Percentiles rank a stretch among this genome's conserved stretches.
phyloP scores from a whole-genome alignment of 2,888 invertebrate genomes.

The Agriopis marginaria region DNA sequence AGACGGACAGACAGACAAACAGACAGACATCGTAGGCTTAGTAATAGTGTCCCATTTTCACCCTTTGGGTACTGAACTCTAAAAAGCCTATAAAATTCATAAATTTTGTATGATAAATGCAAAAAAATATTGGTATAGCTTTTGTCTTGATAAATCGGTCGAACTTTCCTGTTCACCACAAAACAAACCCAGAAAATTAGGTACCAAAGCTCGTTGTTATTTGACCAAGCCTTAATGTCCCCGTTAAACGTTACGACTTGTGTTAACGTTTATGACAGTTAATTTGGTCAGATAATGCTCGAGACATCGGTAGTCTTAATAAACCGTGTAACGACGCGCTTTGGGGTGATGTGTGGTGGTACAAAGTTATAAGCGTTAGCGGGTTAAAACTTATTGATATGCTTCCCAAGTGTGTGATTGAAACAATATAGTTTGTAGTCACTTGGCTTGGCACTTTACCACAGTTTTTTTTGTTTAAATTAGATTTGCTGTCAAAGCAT shows the following conservation, averaged over 20 bases:
- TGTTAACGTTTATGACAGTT: conserved; percentile 82
- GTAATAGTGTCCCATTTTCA: no score
- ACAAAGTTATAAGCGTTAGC: conserved; percentile 42
- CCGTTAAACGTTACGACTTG: conserved; percentile 64
- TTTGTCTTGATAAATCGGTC: background rate
- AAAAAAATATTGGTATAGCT: background rate
- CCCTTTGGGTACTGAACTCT: no score
- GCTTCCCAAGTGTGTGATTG: background rate
- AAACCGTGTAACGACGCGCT: conserved; percentile 70
- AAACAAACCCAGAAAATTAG: background rate
- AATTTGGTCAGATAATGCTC: conserved; percentile 74
- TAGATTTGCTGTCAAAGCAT: no score
- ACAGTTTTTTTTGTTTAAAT: no score
- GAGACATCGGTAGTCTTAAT: conserved; percentile 74
- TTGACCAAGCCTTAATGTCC: conserved; percentile 60
- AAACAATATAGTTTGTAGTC: no score
- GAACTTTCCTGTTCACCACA: background rate
- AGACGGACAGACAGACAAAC: no score
- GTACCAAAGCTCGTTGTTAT: conserved; percentile 48
- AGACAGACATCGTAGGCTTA: no score
- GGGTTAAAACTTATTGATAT: conserved; percentile 17
- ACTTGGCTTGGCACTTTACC: no score
- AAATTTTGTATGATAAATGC: background rate
- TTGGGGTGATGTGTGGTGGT: conserved; percentile 58
- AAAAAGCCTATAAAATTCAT: no score